Evolutionary conservation across 1,140 invertebrate species (phyloP).

Genomic region (Pogonomyrmex californicus): DNA sequence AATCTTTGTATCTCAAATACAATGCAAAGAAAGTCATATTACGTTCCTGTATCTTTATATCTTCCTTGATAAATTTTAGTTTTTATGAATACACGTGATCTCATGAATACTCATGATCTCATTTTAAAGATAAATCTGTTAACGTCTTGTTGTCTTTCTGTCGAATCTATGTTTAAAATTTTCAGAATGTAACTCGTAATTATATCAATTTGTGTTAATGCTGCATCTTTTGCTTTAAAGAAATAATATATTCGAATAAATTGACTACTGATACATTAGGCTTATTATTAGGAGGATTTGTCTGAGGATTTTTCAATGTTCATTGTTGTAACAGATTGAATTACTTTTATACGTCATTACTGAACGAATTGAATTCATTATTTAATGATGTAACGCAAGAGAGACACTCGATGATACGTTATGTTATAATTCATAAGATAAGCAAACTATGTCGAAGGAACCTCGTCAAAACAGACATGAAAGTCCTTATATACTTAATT

Average conservation of each 20-base stretch:
- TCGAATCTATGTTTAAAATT: not conserved
- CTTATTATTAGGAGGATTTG: not conserved
- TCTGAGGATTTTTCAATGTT: not conserved
- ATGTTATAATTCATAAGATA: constrained; percentile 67
- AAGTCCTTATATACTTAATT: constrained; percentile 81
- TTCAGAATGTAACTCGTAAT: not conserved
- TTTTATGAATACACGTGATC: not conserved
- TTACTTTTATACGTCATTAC: constrained; percentile 20
- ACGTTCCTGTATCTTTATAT: not conserved
- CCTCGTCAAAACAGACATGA: constrained; percentile 85
- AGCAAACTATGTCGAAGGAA: constrained; percentile 63
- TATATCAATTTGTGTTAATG: not conserved
- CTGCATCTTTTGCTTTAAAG: not conserved
- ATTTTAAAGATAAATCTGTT: not conserved
- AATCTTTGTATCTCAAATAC: not conserved
- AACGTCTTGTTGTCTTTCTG: not conserved
- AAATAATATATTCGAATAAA: not conserved
- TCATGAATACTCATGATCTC: not conserved
- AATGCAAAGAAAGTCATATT: not conserved
- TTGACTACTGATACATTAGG: not conserved
- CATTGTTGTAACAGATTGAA: not conserved
- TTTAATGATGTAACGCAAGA: constrained; percentile 21
- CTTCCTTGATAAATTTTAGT: not conserved
- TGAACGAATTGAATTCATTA: constrained; percentile 11
- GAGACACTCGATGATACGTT: constrained; percentile 29